A percentile compares a stretch with the other conserved stretches of the same genome.
Evolutionary conservation across 2,888 invertebrate species (phyloP).

Genomic region (Noctua janthe): DNA sequence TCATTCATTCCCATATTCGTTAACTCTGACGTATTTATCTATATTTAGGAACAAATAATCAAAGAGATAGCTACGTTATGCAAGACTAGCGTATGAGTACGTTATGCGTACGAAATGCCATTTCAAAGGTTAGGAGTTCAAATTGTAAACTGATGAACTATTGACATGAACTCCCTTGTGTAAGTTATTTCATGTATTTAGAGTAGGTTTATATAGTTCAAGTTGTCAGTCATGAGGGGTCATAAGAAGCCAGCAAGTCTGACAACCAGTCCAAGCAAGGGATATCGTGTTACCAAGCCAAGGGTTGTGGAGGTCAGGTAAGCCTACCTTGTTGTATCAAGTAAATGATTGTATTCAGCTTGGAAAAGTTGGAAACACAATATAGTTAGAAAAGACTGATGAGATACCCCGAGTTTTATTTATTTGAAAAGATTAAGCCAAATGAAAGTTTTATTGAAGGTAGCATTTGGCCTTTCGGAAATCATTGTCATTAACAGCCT

Average conservation of each 20-base stretch:
- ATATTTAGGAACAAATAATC: slow-evolving; percentile 36
- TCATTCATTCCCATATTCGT: slow-evolving; percentile 44
- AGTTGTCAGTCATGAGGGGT: neutral
- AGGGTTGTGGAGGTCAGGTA: neutral
- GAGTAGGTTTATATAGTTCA: neutral
- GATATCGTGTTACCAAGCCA: neutral
- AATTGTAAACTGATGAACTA: slow-evolving; percentile 8
- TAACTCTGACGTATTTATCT: slow-evolving; percentile 46
- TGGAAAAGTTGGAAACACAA: neutral
- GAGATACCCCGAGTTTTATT: neutral
- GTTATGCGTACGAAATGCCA: slow-evolving; percentile 6
- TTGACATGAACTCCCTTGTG: neutral
- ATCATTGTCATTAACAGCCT: neutral
- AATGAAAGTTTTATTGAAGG: neutral
- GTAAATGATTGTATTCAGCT: neutral
- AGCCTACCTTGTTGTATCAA: neutral
- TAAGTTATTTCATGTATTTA: neutral
- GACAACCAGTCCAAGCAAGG: neutral
- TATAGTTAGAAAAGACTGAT: neutral
- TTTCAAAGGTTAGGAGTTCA: slow-evolving; percentile 26
- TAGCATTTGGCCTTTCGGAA: neutral
- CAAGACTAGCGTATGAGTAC: slow-evolving; percentile 32
- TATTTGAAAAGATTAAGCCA: neutral
- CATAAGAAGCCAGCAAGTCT: neutral
- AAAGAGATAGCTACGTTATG: slow-evolving; percentile 19